Conservation (phyloP, 2,113 vertebrate genomes). For the Aphyosemion australe region DNA sequence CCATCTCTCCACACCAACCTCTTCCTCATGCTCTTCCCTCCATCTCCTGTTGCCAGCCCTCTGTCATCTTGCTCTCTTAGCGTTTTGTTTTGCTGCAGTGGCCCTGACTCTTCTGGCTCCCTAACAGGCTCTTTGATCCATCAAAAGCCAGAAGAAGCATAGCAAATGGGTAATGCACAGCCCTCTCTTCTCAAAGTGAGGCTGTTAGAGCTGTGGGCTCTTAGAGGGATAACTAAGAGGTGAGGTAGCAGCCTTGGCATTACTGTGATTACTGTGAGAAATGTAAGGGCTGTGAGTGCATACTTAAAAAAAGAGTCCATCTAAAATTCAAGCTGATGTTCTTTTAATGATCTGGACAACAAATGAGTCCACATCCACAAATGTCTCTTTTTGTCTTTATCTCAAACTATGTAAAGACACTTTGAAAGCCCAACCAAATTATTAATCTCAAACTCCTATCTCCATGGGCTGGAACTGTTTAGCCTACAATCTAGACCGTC, state of each 20-base stretch:
- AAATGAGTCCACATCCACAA: not conserved
- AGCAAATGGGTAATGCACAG: conserved; percentile 59
- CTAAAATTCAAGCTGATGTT: not conserved
- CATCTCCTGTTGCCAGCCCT: conserved; percentile 16
- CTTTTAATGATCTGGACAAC: not conserved
- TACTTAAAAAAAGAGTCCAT: not conserved
- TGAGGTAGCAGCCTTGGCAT: conserved; percentile 54
- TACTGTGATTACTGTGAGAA: conserved; percentile 56
- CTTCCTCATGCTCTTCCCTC: conserved; percentile 7
- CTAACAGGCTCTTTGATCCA: conserved; percentile 58
- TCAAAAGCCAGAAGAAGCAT: conserved; percentile 51
- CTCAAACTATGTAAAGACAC: not conserved
- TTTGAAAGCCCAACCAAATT: not conserved
- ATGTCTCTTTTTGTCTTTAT: not conserved
- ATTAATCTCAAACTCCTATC: too few species aligned
- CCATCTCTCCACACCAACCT: not conserved
- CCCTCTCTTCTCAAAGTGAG: conserved; percentile 29
- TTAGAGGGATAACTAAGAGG: conserved; percentile 27
- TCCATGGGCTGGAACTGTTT: too few species aligned
- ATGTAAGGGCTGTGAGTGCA: conserved; percentile 5
- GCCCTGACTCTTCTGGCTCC: conserved; percentile 25
- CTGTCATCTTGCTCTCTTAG: conserved; percentile 25
- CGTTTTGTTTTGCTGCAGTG: conserved; percentile 29
- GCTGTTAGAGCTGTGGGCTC: conserved; percentile 47
- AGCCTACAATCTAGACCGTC: too few species aligned